Conservation (phyloP, 2,888 invertebrate genomes). For the Amblyteles armatorius region DNA sequence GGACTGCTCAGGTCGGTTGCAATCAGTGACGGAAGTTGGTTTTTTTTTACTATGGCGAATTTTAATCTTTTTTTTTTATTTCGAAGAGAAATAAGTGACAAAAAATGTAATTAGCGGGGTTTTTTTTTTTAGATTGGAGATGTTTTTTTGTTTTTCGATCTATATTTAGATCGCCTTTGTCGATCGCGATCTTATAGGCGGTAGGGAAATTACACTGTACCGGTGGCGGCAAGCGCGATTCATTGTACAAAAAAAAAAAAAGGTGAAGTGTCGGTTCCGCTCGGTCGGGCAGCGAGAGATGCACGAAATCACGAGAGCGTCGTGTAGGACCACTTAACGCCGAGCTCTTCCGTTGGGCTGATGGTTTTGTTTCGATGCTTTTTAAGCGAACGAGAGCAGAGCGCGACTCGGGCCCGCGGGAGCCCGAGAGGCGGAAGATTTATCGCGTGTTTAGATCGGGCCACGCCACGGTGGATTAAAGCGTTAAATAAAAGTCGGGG, state of each 20-base stretch:
- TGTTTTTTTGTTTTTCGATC: not conserved
- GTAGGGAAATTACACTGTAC: not conserved
- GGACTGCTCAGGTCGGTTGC: not conserved
- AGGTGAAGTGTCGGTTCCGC: slow-evolving; percentile 61
- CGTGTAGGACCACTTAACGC: slow-evolving; percentile 77
- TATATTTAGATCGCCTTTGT: not conserved
- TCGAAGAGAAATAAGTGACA: not conserved
- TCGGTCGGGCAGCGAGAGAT: slow-evolving; percentile 55
- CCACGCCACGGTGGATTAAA: slow-evolving; percentile 76
- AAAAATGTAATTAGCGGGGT: not conserved
- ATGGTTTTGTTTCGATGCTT: slow-evolving; percentile 77
- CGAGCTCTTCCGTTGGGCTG: slow-evolving; percentile 77
- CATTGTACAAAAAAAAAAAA: slow-evolving; percentile 49
- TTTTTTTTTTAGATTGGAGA: not conserved
- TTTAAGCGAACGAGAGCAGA: slow-evolving; percentile 72
- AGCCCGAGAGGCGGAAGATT: slow-evolving; percentile 72
- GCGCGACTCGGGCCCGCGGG: slow-evolving; percentile 17
- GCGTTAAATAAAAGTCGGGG: slow-evolving; percentile 74
- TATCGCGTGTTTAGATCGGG: slow-evolving; percentile 81
- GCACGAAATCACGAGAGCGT: slow-evolving; percentile 48
- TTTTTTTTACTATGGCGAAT: not conserved
- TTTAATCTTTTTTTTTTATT: not conserved
- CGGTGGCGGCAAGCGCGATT: slow-evolving; percentile 8
- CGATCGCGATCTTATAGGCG: not conserved
- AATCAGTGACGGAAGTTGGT: not conserved